These are phyloP conservation scores for Patagioenas fasciata DNA, from an alignment of 2,113 vertebrate species.

Conservation along the genomic window DNA sequence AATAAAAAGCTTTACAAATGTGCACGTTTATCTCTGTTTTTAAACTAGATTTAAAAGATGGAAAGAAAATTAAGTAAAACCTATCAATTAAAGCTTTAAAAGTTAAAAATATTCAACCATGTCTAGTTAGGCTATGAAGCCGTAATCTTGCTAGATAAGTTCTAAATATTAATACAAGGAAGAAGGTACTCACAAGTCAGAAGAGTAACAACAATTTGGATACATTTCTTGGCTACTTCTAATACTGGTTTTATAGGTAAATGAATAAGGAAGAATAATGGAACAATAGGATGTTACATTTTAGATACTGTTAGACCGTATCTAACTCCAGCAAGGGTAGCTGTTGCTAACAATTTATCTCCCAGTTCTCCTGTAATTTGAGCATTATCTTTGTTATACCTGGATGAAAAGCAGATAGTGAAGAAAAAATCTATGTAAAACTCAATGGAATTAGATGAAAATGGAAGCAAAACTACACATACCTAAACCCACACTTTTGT, in stretches of 20 bases:
- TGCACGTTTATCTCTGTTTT: neutral
- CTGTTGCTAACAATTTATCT: neutral
- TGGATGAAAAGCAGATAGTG: neutral
- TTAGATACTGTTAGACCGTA: neutral
- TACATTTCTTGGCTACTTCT: neutral
- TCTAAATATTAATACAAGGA: neutral
- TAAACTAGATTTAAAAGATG: neutral
- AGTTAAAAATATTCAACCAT: neutral
- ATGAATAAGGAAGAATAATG: neutral
- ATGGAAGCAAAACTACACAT: neutral
- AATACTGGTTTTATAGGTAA: neutral
- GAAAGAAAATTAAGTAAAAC: neutral
- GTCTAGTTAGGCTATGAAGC: neutral
- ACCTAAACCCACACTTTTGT: accelerated
- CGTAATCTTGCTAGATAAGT: neutral
- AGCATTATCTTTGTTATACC: neutral
- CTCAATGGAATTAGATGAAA: neutral
- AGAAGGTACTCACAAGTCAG: neutral
- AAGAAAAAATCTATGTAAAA: neutral
- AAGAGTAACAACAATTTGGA: neutral
- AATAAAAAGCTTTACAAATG: neutral
- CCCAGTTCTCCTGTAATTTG: neutral
- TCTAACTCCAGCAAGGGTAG: neutral
- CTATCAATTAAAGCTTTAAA: neutral
- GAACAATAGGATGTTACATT: neutral